Conservation (phyloP, 2,113 vertebrate species). For the Bubo scandiacus region DNA sequence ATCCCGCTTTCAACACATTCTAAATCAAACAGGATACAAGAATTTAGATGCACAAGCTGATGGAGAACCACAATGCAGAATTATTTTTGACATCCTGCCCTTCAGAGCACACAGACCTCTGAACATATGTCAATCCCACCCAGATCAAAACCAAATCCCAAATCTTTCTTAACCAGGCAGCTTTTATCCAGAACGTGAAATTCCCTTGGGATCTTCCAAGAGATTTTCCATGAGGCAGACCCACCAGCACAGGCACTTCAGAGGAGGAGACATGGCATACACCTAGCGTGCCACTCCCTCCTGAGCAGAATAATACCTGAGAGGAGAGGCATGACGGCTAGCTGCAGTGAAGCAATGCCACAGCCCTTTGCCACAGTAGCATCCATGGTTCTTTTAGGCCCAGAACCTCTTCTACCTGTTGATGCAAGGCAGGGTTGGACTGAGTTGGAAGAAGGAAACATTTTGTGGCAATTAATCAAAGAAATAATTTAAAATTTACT, state of each 20-base stretch:
- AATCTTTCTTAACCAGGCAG: not conserved
- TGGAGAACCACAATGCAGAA: not conserved
- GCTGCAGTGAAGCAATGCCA: conserved; percentile 40
- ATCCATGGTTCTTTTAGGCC: not conserved
- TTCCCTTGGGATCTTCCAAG: not conserved
- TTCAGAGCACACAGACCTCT: not conserved
- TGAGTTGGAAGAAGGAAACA: not conserved
- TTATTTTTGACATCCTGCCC: not conserved
- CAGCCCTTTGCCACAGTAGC: not conserved
- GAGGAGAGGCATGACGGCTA: conserved; percentile 68
- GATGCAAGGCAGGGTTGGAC: not conserved
- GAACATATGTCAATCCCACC: not conserved
- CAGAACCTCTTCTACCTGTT: conserved; percentile 4
- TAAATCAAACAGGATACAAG: not conserved
- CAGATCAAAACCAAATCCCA: not conserved
- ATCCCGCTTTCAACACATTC: not conserved
- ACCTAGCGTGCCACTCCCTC: too few relatives aligned
- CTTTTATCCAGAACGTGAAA: not conserved
- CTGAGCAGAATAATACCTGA: conserved; percentile 65
- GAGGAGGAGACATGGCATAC: not conserved
- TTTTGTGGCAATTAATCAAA: not conserved
- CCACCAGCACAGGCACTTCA: not conserved
- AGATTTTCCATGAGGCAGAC: not conserved
- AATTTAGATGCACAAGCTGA: not conserved
- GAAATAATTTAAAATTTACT: not conserved